Base-by-base conservation (phyloP, 2,888 invertebrate genomes). In the Athalia cordata region DNA sequence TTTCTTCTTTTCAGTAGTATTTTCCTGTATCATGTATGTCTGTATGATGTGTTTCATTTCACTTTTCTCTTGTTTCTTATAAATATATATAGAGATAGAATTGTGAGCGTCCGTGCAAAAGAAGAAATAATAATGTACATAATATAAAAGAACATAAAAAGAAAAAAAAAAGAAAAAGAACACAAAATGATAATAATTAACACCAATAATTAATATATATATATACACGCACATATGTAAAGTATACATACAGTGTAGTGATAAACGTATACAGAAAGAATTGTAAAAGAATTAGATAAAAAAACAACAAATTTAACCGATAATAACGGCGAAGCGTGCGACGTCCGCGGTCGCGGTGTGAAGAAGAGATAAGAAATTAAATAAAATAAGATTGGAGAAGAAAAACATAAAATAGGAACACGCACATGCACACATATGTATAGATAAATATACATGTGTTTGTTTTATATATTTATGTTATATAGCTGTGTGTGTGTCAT, bases 51-150 rank as follows among this genome's bases (percentile, higher is more conserved):
- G 29, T 29, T 29, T 29, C 29, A 29, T 0, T 29, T 29, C 2
- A n/a, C n/a, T 29, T 29, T 29, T 29, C 29, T 29, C 29, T 29
- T 29, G 29, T 29, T 29, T 29, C 29, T 29, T 29, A 29, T 29
- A 29, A 29, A 29, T 29, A 29, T n/a, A n/a, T 29, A 29, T 29
- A 29, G 29, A 68, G 68, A 68, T 47, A 68, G 68, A 68, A 68
- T 29, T 50, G 68, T 68, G 68, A 68, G 68, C 68, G 29, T 68
- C 68, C 68, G 68, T 68, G 68, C 68, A 55, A 68, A 78, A 64
- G 59, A 70, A 52, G 50, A 50, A 65, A 52, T 29, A 29, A 29
- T 29, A 29, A 29, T 29, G 29, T 29, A 29, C 29, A 2, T 29
- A 29, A 29, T 29, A 29, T 29, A 29, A 29, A 29, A 29, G 29